Conservation (phyloP, 2,113 vertebrate species). For the Lepus americanus region DNA sequence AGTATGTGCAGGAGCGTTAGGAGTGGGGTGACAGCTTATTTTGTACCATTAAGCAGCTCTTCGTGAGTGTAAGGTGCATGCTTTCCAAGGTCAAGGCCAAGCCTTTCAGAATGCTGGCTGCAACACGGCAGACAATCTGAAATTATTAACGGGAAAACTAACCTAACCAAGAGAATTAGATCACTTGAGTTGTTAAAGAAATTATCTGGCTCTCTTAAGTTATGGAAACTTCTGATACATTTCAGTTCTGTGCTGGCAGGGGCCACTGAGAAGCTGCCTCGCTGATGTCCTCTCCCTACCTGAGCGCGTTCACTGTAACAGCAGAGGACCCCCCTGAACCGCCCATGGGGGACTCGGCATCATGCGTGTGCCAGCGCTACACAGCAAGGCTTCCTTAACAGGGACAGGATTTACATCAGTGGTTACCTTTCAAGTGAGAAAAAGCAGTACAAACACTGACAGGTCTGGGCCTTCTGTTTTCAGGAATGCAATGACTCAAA, state of each 20-base stretch:
- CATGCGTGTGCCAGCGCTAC: constrained; percentile 68
- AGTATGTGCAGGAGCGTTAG: neutral
- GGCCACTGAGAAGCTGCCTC: neutral
- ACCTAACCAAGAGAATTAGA: neutral
- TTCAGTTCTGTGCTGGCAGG: neutral
- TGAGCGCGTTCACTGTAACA: constrained; percentile 24
- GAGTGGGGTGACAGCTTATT: neutral
- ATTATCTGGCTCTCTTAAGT: neutral
- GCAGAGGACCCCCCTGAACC: constrained; percentile 68
- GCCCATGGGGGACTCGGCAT: constrained; percentile 19
- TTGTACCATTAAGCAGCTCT: neutral
- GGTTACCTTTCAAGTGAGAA: constrained; percentile 67
- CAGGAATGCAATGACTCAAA: constrained; percentile 26
- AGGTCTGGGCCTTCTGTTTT: constrained; percentile 62
- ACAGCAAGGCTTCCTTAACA: constrained; percentile 76
- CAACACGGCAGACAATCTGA: neutral
- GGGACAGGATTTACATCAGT: constrained; percentile 72
- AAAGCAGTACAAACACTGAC: constrained; percentile 52
- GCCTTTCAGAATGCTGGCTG: neutral
- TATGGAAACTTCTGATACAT: neutral
- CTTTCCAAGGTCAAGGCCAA: neutral
- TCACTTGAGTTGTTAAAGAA: neutral
- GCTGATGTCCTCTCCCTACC: constrained; percentile 51
- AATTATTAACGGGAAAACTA: constrained; percentile 26
- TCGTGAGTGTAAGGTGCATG: neutral